Evolutionary conservation across 2,888 invertebrate species (phyloP).

Genomic region (Orgyia antiqua): DNA sequence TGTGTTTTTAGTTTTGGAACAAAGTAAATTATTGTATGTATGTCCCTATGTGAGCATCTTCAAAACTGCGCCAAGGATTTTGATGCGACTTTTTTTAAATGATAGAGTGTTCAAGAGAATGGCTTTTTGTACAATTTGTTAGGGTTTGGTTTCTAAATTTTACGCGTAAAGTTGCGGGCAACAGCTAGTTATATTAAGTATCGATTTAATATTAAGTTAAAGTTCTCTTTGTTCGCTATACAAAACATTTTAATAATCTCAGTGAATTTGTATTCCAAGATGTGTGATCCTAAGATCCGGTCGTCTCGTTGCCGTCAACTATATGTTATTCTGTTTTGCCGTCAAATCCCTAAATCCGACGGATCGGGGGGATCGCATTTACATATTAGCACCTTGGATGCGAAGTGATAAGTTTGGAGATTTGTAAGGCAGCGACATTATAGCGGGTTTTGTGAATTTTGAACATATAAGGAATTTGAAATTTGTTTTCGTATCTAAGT

Average conservation of each 20-base stretch:
- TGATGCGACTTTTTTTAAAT: too few relatives aligned
- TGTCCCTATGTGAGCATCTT: too few relatives aligned
- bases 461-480: not conserved
- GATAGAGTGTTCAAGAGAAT: too few relatives aligned
- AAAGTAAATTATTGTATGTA: too few relatives aligned
- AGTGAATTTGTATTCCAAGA: constrained; percentile 8
- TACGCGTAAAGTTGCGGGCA: too few relatives aligned
- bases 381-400: constrained; percentile 29
- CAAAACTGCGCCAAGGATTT: too few relatives aligned
- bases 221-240: too few relatives aligned
- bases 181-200: too few relatives aligned
- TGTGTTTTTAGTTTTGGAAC: too few relatives aligned
- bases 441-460: not conserved
- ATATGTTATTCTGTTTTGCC: constrained; percentile 33
- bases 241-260: constrained; percentile 14
- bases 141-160: too few relatives aligned
- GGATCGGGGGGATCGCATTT: constrained; percentile 27
- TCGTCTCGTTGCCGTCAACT: constrained; percentile 13
- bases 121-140: too few relatives aligned
- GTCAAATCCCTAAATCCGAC: constrained; percentile 18
- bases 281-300: constrained; percentile 12
- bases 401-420: constrained; percentile 7
- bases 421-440: constrained; percentile 5
- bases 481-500: not conserved
- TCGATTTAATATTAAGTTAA: too few relatives aligned